These are phyloP conservation scores for Varanus salvator DNA, from an alignment of 2,113 vertebrate genomes.

Conservation along the genomic window DNA sequence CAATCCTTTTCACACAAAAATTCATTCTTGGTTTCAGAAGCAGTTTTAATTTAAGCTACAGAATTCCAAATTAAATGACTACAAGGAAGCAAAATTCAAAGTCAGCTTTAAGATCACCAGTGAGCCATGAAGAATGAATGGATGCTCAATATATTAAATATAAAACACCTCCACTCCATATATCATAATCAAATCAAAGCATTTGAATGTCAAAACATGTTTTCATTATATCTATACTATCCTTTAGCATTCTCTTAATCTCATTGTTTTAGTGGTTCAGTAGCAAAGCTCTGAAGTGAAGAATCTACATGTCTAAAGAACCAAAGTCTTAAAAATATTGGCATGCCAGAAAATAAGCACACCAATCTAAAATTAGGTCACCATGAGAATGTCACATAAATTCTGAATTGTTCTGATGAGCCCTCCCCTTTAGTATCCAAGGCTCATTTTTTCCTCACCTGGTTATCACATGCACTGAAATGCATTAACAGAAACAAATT, in stretches of 20 bases:
- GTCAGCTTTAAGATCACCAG: neutral
- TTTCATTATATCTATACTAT: neutral
- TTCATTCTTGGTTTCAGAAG: too few relatives aligned
- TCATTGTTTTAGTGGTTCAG: neutral
- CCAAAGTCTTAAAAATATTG: too few relatives aligned
- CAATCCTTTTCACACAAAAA: too few relatives aligned
- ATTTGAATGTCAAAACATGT: neutral
- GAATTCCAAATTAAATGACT: neutral
- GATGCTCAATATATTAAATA: neutral
- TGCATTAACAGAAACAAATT: neutral
- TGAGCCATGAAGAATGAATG: neutral
- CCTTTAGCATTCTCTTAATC: neutral
- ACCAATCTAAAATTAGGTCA: too few relatives aligned
- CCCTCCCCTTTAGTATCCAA: too few relatives aligned
- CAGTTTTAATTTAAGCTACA: neutral
- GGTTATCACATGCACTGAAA: neutral
- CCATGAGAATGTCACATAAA: too few relatives aligned
- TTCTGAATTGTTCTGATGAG: too few relatives aligned
- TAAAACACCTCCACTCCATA: neutral
- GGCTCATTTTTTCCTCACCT: too few relatives aligned
- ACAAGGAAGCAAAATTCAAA: neutral
- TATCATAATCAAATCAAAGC: neutral
- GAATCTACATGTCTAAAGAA: too few relatives aligned
- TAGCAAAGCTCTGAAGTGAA: too few relatives aligned
- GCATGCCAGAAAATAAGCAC: too few relatives aligned